Percentiles rank a stretch among this genome's conserved stretches.
phyloP scores from a whole-genome alignment of 2,797 vertebrate species.

The Potorous gilbertii region DNA sequence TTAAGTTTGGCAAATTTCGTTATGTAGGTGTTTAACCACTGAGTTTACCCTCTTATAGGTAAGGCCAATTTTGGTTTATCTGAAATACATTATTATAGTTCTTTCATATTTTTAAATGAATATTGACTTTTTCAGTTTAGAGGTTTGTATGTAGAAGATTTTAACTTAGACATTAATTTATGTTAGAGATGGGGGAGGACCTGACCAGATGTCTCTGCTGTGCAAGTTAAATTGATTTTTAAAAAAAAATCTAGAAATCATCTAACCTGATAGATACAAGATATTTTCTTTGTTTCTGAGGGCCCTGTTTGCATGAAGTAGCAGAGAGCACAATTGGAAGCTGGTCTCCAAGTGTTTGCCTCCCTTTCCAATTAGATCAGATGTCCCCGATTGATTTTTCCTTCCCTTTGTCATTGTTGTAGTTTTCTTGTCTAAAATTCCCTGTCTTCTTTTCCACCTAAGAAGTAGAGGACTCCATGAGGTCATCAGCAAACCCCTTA shows the following conservation, averaged over 20 bases:
- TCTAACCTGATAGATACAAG: slow-evolving; percentile 40
- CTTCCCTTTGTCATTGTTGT: slow-evolving; percentile 11
- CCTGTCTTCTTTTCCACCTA: slow-evolving; percentile 58
- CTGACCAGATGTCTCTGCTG: slow-evolving; percentile 20
- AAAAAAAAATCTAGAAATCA: slow-evolving; percentile 36
- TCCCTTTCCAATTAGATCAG: slow-evolving; percentile 63
- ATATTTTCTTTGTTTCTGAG: slow-evolving; percentile 59
- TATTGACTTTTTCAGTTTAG: neutral
- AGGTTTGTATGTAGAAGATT: neutral
- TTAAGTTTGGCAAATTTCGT: neutral
- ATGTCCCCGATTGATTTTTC: slow-evolving; percentile 66
- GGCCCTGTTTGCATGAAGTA: slow-evolving; percentile 61
- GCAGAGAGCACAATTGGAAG: slow-evolving; percentile 56
- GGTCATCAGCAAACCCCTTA: slow-evolving; percentile 57
- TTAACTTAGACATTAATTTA: slow-evolving; percentile 16
- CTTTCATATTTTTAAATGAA: neutral
- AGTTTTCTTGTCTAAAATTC: slow-evolving; percentile 46
- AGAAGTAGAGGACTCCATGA: slow-evolving; percentile 40
- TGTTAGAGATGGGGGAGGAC: slow-evolving; percentile 39
- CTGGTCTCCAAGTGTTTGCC: slow-evolving; percentile 64
- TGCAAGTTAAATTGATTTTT: slow-evolving; percentile 44
- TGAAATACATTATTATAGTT: neutral
- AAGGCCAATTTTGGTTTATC: neutral
- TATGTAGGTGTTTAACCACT: neutral
- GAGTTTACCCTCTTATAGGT: neutral